Evolutionary conservation across 1,140 invertebrate species (phyloP).

Genomic region (Meloidogyne hapla): DNA sequence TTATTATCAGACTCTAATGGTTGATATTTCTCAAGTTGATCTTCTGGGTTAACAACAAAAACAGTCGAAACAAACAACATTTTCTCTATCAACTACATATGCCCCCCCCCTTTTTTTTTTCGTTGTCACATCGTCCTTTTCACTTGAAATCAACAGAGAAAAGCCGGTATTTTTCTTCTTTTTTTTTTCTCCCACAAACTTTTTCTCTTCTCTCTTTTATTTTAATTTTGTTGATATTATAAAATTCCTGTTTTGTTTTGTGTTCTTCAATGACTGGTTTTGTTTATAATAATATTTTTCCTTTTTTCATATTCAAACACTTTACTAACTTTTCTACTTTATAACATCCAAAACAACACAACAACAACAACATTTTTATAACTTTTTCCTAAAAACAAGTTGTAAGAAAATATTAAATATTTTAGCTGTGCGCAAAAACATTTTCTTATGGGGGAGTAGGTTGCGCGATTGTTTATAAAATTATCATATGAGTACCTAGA

Average conservation of each 20-base stretch:
- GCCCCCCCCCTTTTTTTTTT: neutral
- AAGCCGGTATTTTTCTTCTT: neutral
- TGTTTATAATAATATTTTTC: neutral
- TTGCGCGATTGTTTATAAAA: too few relatives aligned
- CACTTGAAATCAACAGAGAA: neutral
- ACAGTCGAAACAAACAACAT: too few relatives aligned
- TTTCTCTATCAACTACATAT: neutral
- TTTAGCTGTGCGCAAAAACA: neutral
- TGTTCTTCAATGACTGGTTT: conserved; percentile 2
- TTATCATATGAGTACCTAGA: neutral
- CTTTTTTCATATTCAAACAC: neutral
- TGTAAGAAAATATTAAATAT: neutral
- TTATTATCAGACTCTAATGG: too few relatives aligned
- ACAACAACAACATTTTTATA: neutral
- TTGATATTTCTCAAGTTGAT: too few relatives aligned
- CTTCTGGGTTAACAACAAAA: too few relatives aligned
- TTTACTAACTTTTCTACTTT: neutral
- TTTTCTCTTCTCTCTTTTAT: neutral
- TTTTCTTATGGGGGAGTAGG: too few relatives aligned
- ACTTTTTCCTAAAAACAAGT: neutral
- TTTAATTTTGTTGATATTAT: neutral
- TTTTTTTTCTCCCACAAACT: neutral
- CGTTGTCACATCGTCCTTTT: neutral
- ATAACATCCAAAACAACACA: neutral
- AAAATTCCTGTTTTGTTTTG: neutral